A percentile compares a stretch with the other conserved stretches of the same genome.
Conservation (phyloP, 1,140 invertebrate genomes). For the Bombus waltoni region DNA sequence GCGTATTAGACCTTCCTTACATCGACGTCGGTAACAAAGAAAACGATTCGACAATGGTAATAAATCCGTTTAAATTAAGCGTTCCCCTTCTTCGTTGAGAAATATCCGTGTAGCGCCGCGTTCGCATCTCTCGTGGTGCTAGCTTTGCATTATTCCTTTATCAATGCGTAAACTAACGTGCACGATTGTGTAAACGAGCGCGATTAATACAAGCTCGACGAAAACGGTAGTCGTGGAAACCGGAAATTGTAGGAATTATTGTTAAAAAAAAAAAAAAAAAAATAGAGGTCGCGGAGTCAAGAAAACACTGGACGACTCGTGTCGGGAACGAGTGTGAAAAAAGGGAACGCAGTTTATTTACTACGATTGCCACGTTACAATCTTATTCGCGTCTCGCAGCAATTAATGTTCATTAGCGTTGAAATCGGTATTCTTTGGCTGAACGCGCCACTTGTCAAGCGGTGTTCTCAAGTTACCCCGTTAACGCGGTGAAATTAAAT, state of each 20-base stretch:
- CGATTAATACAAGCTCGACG: not conserved
- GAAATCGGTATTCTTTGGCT: conserved; percentile 46
- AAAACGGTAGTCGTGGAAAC: not conserved
- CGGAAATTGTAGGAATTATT: conserved; percentile 27
- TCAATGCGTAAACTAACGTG: conserved; percentile 4
- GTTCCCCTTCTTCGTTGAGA: not conserved
- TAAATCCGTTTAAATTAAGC: conserved; percentile 27
- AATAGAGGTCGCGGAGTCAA: conserved; percentile 10
- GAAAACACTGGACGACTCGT: conserved; percentile 31
- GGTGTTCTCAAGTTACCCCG: conserved; percentile 47
- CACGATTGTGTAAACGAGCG: not conserved
- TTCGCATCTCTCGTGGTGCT: not conserved
- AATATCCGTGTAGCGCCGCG: not conserved
- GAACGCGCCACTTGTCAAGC: not conserved
- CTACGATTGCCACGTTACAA: conserved; percentile 45
- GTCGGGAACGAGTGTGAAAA: conserved; percentile 3
- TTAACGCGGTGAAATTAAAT: conserved; percentile 46
- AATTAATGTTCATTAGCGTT: conserved; percentile 57
- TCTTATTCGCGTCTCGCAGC: conserved; percentile 53
- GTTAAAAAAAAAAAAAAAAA: not conserved
- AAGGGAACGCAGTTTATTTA: conserved; percentile 38
- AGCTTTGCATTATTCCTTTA: conserved; percentile 6
- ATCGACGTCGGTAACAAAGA: not conserved
- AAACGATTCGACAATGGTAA: not conserved
- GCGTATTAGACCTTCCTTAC: not conserved